phyloP scores from a whole-genome alignment of 1,140 invertebrate genomes.

The Pygmarrhopalites habei region DNA sequence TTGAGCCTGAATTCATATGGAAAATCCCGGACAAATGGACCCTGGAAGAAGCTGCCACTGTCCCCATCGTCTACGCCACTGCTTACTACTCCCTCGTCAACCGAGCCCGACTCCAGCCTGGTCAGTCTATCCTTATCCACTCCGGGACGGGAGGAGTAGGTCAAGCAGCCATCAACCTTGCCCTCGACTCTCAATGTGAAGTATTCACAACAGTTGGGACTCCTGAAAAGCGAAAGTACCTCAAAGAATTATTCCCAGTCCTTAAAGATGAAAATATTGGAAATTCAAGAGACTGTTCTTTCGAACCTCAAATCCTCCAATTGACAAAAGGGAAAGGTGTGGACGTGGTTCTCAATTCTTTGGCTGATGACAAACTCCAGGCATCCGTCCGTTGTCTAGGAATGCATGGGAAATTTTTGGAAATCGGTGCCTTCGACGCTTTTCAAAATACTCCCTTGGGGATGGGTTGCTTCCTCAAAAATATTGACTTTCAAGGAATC shows the following conservation, averaged over 20 bases:
- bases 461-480: slow-evolving; percentile 91
- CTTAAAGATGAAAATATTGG: slow-evolving; percentile 60
- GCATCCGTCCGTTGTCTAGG: slow-evolving; percentile 60
- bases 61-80: slow-evolving; percentile 88
- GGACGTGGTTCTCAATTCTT: slow-evolving; percentile 68
- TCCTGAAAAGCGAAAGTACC: slow-evolving; percentile 59
- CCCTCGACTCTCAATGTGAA: slow-evolving; percentile 56
- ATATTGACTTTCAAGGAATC: slow-evolving; percentile 93
- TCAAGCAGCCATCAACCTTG: slow-evolving; percentile 67
- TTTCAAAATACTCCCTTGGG: slow-evolving; percentile 54
- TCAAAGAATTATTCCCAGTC: slow-evolving; percentile 56
- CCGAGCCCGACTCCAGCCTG: slow-evolving; percentile 70
- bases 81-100: slow-evolving; percentile 82
- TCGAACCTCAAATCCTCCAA: slow-evolving; percentile 60
- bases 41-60: slow-evolving; percentile 82
- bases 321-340: slow-evolving; percentile 59
- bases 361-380: slow-evolving; percentile 68
- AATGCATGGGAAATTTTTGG: slow-evolving; percentile 55
- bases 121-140: slow-evolving; percentile 84
- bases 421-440: slow-evolving; percentile 60
- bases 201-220: slow-evolving; percentile 65
- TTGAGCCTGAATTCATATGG: slow-evolving; percentile 81
- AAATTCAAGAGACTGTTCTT: slow-evolving; percentile 60
- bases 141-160: slow-evolving; percentile 84
- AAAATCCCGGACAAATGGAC: slow-evolving; percentile 80